A percentile compares a stretch with the other conserved stretches of the same genome.
Evolutionary conservation across 2,797 vertebrate genomes (phyloP).

Genomic region (Phataginus tricuspis): DNA sequence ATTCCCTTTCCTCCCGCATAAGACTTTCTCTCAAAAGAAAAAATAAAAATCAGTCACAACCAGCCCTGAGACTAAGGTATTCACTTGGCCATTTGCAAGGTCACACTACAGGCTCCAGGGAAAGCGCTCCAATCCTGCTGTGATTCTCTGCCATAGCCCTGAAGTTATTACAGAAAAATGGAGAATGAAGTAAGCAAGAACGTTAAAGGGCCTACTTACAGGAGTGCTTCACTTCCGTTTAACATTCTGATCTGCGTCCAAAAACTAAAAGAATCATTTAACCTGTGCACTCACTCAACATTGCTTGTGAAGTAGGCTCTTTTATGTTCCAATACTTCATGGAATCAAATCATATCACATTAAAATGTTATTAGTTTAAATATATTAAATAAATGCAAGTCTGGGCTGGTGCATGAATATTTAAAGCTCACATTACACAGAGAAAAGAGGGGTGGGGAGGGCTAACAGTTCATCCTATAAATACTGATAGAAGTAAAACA

Average conservation of each 20-base stretch:
- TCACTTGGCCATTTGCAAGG: conserved; percentile 45
- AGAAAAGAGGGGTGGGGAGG: conserved; percentile 2
- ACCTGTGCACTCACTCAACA: conserved; percentile 42
- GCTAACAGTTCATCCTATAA: conserved; percentile 23
- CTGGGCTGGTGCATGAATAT: conserved; percentile 58
- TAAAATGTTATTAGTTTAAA: conserved; percentile 73
- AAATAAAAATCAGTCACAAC: neutral
- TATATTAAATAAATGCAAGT: conserved; percentile 64
- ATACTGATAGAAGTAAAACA: conserved; percentile 41
- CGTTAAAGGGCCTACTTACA: conserved; percentile 48
- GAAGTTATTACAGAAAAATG: conserved; percentile 63
- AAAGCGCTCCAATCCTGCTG: conserved; percentile 50
- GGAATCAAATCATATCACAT: conserved; percentile 70
- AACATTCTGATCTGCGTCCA: neutral
- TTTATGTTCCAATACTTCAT: conserved; percentile 38
- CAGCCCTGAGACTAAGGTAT: neutral
- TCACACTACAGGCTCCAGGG: conserved; percentile 43
- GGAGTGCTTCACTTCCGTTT: neutral
- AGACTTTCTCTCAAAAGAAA: neutral
- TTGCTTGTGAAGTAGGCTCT: conserved; percentile 1
- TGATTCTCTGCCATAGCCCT: conserved; percentile 38
- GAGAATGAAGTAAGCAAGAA: conserved; percentile 44
- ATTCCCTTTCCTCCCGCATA: neutral
- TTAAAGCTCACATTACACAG: conserved; percentile 64
- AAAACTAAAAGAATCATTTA: conserved; percentile 50